Evolutionary conservation across 2,888 invertebrate genomes (phyloP), one percentile per base, ranked within the genome.

Genomic region (Hyppa rectilinea): DNA sequence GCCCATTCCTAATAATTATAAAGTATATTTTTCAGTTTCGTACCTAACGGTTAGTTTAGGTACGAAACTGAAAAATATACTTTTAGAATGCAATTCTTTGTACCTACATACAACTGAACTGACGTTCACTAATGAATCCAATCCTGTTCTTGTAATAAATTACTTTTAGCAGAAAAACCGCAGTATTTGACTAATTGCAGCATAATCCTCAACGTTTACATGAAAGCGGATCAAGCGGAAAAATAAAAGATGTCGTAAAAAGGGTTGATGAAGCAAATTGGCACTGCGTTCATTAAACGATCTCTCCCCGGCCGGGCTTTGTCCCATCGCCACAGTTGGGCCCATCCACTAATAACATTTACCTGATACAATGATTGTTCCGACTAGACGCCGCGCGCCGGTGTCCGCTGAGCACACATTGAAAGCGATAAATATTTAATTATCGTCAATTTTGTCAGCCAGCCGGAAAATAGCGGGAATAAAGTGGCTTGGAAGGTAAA

Each of bases 241-340:
- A 78, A 78, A 85, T 67, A 63, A 85, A 73, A 71, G 69, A 76
- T 61, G 63, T 38, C 38, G 60, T 55, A 73, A 81, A 86, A 87
- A 81, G 74, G 78, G 77, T 58, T 68, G 67, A 68, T 81, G 71
- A 69, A 64, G 81, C 81, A 87, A 90, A 88, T 88, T 88, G 87
- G 84, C 87, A 75, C n/a, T 68, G 72, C 75, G 63, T 86, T 88
- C 87, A 89, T 89, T 87, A 87, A 87, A 84, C 80, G 85, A 87
- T 86, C 85, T 83, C 76, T 23, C 31, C 45, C 59, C 76, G 71
- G 81, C 36, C 58, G 40, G 53, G 59, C 60, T 78, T 59, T 71
- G 72, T 70, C 2, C 38, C 23, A 14, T 2, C 29, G 4, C 64
- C 73, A 78, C 73, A 75, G 70, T 66, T 73, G 71, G 73, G 78